Percentiles rank a stretch among this genome's conserved stretches.
These are phyloP conservation scores for Conger conger DNA, from an alignment of 2,113 vertebrate species.

Conservation along the genomic window DNA sequence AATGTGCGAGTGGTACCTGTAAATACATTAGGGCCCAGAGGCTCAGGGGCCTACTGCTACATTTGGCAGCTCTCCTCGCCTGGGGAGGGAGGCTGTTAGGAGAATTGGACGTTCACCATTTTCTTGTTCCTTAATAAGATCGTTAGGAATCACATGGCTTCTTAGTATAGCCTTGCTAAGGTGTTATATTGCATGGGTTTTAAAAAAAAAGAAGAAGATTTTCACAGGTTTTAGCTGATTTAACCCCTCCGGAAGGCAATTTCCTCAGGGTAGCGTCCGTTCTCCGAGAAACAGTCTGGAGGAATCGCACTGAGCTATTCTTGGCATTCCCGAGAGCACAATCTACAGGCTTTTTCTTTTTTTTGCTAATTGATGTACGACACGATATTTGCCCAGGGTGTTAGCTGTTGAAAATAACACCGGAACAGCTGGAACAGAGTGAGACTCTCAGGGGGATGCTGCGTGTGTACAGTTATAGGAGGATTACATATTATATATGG, in stretches of 20 bases:
- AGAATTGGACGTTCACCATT: conserved; percentile 39
- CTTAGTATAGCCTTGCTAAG: conserved; percentile 52
- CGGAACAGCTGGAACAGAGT: conserved; percentile 40
- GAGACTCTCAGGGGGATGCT: conserved; percentile 40
- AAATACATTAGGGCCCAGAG: conserved; percentile 49
- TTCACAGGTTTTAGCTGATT: conserved; percentile 64
- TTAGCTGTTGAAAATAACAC: conserved; percentile 60
- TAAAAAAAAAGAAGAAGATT: conserved; percentile 56
- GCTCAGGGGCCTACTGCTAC: conserved; percentile 46
- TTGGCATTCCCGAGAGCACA: conserved; percentile 59
- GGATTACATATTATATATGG: conserved; percentile 49
- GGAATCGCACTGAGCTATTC: conserved; percentile 57
- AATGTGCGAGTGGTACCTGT: conserved; percentile 58
- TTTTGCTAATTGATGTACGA: conserved; percentile 58
- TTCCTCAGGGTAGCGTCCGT: conserved; percentile 60
- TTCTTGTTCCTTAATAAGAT: conserved; percentile 55
- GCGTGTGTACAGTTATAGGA: conserved; percentile 19
- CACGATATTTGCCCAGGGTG: conserved; percentile 61
- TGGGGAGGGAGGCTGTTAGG: conserved; percentile 31
- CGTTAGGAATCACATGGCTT: conserved; percentile 55
- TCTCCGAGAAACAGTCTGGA: conserved; percentile 56
- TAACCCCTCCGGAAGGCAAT: conserved; percentile 69
- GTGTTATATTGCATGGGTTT: conserved; percentile 63
- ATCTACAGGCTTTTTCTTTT: conserved; percentile 34
- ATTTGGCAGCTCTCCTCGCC: conserved; percentile 41